A percentile compares a stretch with the other conserved stretches of the same genome.
Evolutionary conservation across 2,888 invertebrate genomes (phyloP).

Genomic region (Spisula solida): DNA sequence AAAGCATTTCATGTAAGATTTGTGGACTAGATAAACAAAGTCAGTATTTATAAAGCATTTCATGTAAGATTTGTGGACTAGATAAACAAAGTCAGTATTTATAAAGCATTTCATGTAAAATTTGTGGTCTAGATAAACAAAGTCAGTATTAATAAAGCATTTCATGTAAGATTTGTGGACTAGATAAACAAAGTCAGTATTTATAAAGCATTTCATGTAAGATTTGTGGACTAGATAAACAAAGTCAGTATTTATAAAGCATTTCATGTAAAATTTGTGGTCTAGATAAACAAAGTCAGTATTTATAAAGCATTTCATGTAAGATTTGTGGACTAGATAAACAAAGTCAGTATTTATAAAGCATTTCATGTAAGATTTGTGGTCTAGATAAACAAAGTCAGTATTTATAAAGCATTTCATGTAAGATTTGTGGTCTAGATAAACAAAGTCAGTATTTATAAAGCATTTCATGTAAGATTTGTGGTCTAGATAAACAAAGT

Average conservation of each 20-base stretch:
- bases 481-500: too few relatives aligned
- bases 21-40: too few relatives aligned
- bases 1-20: conserved; percentile 88
- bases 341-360: too few relatives aligned
- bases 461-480: conserved; percentile 88
- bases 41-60: too few relatives aligned
- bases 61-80: conserved; percentile 77
- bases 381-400: too few relatives aligned
- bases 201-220: conserved; percentile 88
- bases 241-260: too few relatives aligned
- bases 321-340: conserved; percentile 37
- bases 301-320: conserved; percentile 89
- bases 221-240: neutral
- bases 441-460: too few relatives aligned
- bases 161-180: conserved; percentile 77
- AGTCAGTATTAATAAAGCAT: conserved; percentile 94
- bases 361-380: conserved; percentile 82
- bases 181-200: too few relatives aligned
- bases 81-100: too few relatives aligned
- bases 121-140: too few relatives aligned
- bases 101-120: conserved; percentile 88
- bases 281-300: too few relatives aligned
- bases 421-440: conserved; percentile 74
- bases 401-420: conserved; percentile 89
- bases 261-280: conserved; percentile 80